phyloP scores from a whole-genome alignment of 2,888 invertebrate genomes.

The Rhogogaster chlorosoma region DNA sequence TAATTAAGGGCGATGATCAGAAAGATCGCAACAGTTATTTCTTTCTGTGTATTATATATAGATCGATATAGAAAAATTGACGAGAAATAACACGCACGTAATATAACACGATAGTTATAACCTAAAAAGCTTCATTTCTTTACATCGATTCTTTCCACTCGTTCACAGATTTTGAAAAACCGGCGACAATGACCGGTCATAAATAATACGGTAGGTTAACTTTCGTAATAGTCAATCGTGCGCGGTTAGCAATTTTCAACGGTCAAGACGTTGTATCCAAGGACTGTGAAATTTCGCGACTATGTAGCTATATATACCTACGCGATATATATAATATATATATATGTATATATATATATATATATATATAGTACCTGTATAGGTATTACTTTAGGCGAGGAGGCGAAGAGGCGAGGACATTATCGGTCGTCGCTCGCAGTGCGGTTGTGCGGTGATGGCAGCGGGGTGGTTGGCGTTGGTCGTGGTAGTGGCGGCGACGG shows the following conservation, averaged over 20 bases:
- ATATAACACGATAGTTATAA: not conserved
- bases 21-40: not conserved
- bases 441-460: constrained; percentile 73
- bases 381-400: constrained; percentile 54
- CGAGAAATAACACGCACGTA: not conserved
- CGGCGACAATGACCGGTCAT: not conserved
- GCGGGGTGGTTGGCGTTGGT: constrained; percentile 73
- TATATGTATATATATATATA: not conserved
- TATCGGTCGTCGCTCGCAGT: constrained; percentile 74
- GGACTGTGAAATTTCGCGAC: constrained; percentile 2
- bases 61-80: not conserved
- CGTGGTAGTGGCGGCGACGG: constrained; percentile 59
- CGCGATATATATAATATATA: not conserved
- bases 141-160: not conserved
- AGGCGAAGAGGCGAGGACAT: constrained; percentile 65
- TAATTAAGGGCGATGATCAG: constrained; percentile 39
- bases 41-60: not conserved
- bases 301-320: not conserved
- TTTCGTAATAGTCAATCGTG: constrained; percentile 7
- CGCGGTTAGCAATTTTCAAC: not conserved
- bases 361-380: not conserved
- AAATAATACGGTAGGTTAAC: not conserved
- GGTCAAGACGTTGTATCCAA: not conserved
- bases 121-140: not conserved
- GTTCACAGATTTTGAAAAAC: not conserved